Percentiles rank a stretch among this genome's conserved stretches.
phyloP scores from a whole-genome alignment of 2,113 vertebrate genomes.

The Spea bombifrons region DNA sequence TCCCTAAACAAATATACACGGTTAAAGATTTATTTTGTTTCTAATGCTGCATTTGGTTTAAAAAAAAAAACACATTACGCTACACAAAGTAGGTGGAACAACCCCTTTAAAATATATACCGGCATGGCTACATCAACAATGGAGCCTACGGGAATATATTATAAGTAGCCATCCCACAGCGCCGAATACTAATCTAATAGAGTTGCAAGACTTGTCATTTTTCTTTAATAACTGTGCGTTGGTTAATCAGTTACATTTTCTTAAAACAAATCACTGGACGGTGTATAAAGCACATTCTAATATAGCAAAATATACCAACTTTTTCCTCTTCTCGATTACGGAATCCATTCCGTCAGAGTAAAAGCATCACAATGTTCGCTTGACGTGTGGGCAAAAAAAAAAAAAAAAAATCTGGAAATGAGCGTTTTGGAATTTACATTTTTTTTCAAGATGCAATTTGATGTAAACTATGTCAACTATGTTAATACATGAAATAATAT shows the following conservation, averaged over 20 bases:
- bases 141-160: background rate
- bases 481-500: too few species aligned
- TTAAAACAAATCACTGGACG: constrained; percentile 52
- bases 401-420: too few species aligned
- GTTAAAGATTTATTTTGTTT: too few species aligned
- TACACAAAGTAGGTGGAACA: too few species aligned
- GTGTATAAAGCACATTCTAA: constrained; percentile 47
- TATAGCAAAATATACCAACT: constrained; percentile 45
- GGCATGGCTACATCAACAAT: background rate
- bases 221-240: constrained; percentile 51
- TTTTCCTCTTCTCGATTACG: background rate
- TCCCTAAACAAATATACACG: too few species aligned
- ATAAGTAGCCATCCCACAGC: background rate
- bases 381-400: background rate
- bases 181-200: constrained; percentile 35
- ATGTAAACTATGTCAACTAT: too few species aligned
- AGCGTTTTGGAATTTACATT: too few species aligned
- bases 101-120: background rate
- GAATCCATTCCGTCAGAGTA: background rate
- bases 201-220: constrained; percentile 40
- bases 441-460: too few species aligned
- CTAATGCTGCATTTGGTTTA: too few species aligned
- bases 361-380: background rate
- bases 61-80: too few species aligned
- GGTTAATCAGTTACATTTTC: constrained; percentile 45